Evolutionary conservation across 2,113 vertebrate genomes (phyloP).

Genomic region (Melanocharis versteri): DNA sequence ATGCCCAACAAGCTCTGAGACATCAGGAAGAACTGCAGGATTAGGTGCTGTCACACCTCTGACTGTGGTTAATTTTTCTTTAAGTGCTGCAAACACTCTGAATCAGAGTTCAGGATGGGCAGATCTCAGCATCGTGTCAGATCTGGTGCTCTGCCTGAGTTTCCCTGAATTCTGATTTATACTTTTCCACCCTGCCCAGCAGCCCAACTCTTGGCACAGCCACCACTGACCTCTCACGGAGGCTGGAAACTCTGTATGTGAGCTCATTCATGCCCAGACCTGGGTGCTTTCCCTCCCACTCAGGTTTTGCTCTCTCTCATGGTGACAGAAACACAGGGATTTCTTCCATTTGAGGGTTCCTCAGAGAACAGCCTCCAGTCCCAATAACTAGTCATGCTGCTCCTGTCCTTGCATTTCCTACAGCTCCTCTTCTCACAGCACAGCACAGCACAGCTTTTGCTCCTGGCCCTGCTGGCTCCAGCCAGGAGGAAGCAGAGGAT

Average conservation of each 20-base stretch:
- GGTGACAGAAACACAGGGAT: neutral
- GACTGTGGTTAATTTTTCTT: neutral
- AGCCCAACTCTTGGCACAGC: neutral
- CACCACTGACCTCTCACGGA: neutral
- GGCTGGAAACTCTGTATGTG: neutral
- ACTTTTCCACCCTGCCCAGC: neutral
- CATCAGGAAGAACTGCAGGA: neutral
- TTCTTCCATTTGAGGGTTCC: neutral
- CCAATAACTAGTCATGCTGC: neutral
- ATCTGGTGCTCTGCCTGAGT: neutral
- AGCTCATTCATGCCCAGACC: neutral
- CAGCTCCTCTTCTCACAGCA: neutral
- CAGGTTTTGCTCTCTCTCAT: neutral
- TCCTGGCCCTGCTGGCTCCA: neutral
- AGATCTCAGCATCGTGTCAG: rapidly evolving
- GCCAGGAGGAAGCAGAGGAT: neutral
- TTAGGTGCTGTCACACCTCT: neutral
- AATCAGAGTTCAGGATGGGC: neutral
- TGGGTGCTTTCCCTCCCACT: neutral
- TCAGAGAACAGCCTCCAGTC: neutral
- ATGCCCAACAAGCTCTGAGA: neutral
- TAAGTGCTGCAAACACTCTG: neutral
- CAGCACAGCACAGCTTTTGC: neutral
- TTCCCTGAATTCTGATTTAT: neutral
- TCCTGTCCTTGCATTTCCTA: neutral